phyloP scores from a whole-genome alignment of 2,888 invertebrate species.

The Philereme transversata region DNA sequence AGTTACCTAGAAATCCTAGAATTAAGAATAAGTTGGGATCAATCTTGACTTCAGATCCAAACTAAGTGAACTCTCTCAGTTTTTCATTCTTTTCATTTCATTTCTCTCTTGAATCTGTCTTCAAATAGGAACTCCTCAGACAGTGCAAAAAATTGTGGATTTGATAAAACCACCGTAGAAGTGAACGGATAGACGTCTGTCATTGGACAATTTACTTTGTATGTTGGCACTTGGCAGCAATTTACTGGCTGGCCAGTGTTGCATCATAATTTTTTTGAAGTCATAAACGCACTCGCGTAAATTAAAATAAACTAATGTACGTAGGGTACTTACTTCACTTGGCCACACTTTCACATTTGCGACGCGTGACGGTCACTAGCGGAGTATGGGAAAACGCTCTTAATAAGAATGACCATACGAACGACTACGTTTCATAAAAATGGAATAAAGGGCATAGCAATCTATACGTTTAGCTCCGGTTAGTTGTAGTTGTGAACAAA shows the following conservation, averaged over 20 bases:
- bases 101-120: too few species aligned
- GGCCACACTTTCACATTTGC: slow-evolving; percentile 66
- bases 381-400: slow-evolving; percentile 32
- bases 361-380: slow-evolving; percentile 61
- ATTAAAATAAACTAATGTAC: slow-evolving; percentile 41
- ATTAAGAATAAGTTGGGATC: too few species aligned
- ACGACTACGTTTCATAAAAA: slow-evolving; percentile 24
- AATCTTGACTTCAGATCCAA: too few species aligned
- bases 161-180: too few species aligned
- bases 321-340: slow-evolving; percentile 9
- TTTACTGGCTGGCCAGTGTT: slow-evolving; percentile 1
- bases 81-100: too few species aligned
- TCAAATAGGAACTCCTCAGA: too few species aligned
- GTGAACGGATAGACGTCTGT: too few species aligned
- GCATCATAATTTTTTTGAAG: slow-evolving; percentile 20
- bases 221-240: too few species aligned
- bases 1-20: background rate
- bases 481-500: slow-evolving; percentile 26
- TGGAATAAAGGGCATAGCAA: slow-evolving; percentile 28
- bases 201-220: too few species aligned
- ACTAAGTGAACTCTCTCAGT: too few species aligned
- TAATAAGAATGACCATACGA: slow-evolving; percentile 27
- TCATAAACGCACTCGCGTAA: slow-evolving; percentile 28
- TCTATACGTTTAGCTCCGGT: slow-evolving; percentile 20
- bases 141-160: too few species aligned